Percentiles rank a stretch among this genome's conserved stretches.
Conservation (phyloP, 2,888 invertebrate genomes). For the Cosmia trapezina region DNA sequence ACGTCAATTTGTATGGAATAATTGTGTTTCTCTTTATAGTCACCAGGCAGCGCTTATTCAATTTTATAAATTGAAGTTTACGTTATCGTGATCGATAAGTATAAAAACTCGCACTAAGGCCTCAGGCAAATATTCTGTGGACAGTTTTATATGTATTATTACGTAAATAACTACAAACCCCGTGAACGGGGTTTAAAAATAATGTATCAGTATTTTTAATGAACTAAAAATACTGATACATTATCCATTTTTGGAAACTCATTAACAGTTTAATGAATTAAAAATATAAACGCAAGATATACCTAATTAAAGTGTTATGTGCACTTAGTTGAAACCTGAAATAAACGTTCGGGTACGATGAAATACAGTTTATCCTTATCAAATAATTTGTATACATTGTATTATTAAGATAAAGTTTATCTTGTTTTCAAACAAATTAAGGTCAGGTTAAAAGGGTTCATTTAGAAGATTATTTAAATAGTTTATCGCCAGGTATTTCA, state of each 20-base stretch:
- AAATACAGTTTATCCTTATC: conserved; percentile 36
- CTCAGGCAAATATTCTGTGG: not conserved
- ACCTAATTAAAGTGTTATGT: conserved; percentile 52
- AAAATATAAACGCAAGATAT: conserved; percentile 30
- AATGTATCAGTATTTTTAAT: too few relatives aligned
- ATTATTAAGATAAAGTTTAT: conserved; percentile 59
- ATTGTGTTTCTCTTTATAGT: too few relatives aligned
- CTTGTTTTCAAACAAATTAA: conserved; percentile 35
- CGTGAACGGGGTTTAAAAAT: too few relatives aligned
- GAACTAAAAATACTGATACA: conserved; percentile 23
- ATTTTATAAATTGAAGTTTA: too few relatives aligned
- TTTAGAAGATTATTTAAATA: not conserved
- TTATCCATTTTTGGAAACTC: conserved; percentile 27
- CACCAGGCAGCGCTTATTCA: too few relatives aligned
- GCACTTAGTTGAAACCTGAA: conserved; percentile 17
- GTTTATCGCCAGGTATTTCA: too few relatives aligned
- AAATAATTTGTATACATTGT: conserved; percentile 62
- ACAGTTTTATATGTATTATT: not conserved
- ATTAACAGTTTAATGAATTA: conserved; percentile 55
- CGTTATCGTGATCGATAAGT: too few relatives aligned
- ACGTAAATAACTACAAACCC: not conserved
- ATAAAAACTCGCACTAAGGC: too few relatives aligned
- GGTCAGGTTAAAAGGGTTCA: conserved; percentile 10
- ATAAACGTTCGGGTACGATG: conserved; percentile 30
- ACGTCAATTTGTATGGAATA: too few relatives aligned